Evolutionary conservation across 2,113 vertebrate genomes (phyloP).

Genomic region (Syngnathus scovelli): DNA sequence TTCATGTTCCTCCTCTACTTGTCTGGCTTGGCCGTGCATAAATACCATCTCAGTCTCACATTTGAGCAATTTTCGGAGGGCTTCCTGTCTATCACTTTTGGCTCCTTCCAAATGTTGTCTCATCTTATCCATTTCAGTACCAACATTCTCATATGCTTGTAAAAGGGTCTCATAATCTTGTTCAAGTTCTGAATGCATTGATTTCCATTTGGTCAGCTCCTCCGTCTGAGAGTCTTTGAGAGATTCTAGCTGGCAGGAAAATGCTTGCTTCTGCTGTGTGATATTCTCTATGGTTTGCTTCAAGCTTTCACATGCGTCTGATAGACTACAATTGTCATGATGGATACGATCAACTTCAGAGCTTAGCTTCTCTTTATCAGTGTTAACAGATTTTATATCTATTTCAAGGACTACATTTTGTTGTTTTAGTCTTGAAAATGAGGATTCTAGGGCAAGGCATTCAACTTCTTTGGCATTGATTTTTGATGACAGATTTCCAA

Average conservation of each 20-base stretch:
- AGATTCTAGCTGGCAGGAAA: slow-evolving; percentile 81
- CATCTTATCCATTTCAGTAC: slow-evolving; percentile 84
- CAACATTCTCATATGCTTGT: slow-evolving; percentile 81
- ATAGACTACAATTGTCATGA: slow-evolving; percentile 77
- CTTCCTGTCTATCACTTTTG: slow-evolving; percentile 78
- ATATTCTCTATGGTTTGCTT: slow-evolving; percentile 83
- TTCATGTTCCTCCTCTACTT: slow-evolving; percentile 66
- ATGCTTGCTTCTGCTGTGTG: slow-evolving; percentile 83
- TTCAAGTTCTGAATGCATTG: slow-evolving; percentile 78
- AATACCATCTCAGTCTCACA: slow-evolving; percentile 62
- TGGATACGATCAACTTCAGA: slow-evolving; percentile 64
- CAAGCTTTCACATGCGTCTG: slow-evolving; percentile 80
- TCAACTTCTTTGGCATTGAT: slow-evolving; percentile 58
- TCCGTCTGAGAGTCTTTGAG: slow-evolving; percentile 82
- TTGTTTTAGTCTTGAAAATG: slow-evolving; percentile 52
- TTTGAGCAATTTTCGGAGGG: slow-evolving; percentile 62
- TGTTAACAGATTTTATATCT: background rate
- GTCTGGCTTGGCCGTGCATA: slow-evolving; percentile 56
- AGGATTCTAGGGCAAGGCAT: slow-evolving; percentile 43
- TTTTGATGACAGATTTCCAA: slow-evolving; percentile 55
- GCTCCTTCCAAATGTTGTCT: slow-evolving; percentile 74
- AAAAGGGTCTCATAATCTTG: slow-evolving; percentile 84
- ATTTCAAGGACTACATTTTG: slow-evolving; percentile 54
- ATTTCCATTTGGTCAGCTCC: slow-evolving; percentile 82
- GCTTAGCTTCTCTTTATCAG: slow-evolving; percentile 61